phyloP scores from a whole-genome alignment of 1,140 invertebrate species.

The Plectus sambesii region DNA sequence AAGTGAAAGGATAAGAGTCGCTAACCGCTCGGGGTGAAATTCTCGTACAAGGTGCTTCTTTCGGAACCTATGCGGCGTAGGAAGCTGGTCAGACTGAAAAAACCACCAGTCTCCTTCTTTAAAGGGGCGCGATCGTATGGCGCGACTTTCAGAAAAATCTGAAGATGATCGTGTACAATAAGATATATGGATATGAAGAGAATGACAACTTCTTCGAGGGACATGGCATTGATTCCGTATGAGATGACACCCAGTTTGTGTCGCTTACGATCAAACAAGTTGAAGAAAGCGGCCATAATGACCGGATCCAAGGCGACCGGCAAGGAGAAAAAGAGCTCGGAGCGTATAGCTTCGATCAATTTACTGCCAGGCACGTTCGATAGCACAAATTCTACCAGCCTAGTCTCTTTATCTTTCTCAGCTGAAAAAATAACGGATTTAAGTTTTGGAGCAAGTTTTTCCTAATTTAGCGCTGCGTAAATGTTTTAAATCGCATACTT shows the following conservation, averaged over 20 bases:
- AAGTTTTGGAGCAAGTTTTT: not conserved
- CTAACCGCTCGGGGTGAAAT: too few relatives aligned
- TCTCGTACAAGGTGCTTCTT: too few relatives aligned
- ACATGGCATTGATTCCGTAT: constrained; percentile 57
- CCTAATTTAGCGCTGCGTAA: too few relatives aligned
- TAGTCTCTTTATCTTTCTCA: not conserved
- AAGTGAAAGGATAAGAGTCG: too few relatives aligned
- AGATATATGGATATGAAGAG: constrained; percentile 4
- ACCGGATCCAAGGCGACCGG: constrained; percentile 45
- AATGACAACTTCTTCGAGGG: constrained; percentile 53
- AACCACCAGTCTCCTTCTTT: constrained; percentile 22
- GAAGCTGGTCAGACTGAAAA: constrained; percentile 8
- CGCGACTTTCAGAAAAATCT: constrained; percentile 53
- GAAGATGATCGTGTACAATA: constrained; percentile 8
- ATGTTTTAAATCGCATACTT: too few relatives aligned
- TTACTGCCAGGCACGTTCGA: constrained; percentile 28
- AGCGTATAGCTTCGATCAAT: constrained; percentile 29
- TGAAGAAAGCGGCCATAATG: constrained; percentile 48
- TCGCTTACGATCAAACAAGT: constrained; percentile 49
- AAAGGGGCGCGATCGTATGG: constrained; percentile 24
- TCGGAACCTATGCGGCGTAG: too few relatives aligned
- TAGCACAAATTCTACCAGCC: not conserved
- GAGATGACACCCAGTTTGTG: constrained; percentile 49
- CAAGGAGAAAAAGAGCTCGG: constrained; percentile 51
- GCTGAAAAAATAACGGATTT: not conserved